Percentiles rank a stretch among this genome's conserved stretches.
These are phyloP conservation scores for Euzophera pinguis DNA, from an alignment of 2,888 invertebrate species.

Conservation along the genomic window DNA sequence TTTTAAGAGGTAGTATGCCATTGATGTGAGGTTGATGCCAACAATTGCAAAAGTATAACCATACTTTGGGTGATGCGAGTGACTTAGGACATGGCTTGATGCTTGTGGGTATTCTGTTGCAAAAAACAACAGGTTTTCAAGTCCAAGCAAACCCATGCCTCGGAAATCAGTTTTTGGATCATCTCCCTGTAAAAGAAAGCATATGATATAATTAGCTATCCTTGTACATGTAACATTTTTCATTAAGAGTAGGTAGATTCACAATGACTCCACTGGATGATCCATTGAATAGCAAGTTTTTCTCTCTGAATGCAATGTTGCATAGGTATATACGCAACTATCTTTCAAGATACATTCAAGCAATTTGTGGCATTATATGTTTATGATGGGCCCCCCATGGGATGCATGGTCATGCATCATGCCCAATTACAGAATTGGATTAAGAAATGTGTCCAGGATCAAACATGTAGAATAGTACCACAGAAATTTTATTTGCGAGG, in stretches of 20 bases:
- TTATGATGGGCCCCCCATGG: no score
- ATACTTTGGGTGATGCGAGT: conserved; percentile 92
- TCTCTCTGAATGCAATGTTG: no score
- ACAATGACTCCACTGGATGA: background rate
- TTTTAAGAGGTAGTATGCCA: conserved; percentile 90
- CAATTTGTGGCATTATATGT: no score
- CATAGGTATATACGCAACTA: no score
- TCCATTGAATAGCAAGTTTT: no score
- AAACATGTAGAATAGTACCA: background rate
- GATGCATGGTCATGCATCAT: no score
- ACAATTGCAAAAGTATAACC: conserved; percentile 95
- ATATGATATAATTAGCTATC: no score
- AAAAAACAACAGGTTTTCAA: conserved; percentile 95
- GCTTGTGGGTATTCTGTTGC: conserved; percentile 88
- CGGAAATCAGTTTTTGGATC: conserved; percentile 99
- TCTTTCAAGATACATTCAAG: no score
- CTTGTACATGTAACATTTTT: no score
- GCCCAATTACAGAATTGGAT: no score
- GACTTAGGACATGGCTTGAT: conserved; percentile 90
- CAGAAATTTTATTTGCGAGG: no score
- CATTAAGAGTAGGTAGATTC: background rate
- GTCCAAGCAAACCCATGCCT: conserved; percentile 97
- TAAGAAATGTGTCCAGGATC: no score
- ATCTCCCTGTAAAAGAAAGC: conserved; percentile 85
- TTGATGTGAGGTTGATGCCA: conserved; percentile 96